A percentile compares a stretch with the other conserved stretches of the same genome.
Evolutionary conservation across 2,888 invertebrate genomes (phyloP).

Genomic region (Nysson spinosus): DNA sequence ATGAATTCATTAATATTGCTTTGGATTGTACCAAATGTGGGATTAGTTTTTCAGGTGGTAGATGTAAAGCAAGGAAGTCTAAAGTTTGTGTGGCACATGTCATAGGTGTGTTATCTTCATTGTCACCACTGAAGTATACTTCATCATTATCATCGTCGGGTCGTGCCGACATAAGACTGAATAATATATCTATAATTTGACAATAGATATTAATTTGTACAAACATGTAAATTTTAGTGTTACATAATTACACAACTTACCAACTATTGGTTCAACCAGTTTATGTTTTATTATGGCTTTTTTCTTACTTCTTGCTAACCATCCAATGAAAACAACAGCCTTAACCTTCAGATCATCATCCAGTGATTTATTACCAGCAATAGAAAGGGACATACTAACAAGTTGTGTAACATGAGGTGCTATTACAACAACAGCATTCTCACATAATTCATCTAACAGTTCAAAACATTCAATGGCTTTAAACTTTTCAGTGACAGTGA

Average conservation of each 20-base stretch:
- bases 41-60: slow-evolving; percentile 87
- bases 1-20: neutral
- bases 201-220: neutral
- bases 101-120: slow-evolving; percentile 82
- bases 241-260: slow-evolving; percentile 47
- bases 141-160: slow-evolving; percentile 82
- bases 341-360: slow-evolving; percentile 83
- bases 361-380: slow-evolving; percentile 80
- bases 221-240: neutral
- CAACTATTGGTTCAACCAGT: slow-evolving; percentile 81
- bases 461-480: slow-evolving; percentile 82
- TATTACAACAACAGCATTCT: slow-evolving; percentile 81
- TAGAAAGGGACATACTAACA: slow-evolving; percentile 83
- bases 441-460: slow-evolving; percentile 83
- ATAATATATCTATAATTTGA: slow-evolving; percentile 80
- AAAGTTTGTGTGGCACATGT: slow-evolving; percentile 86
- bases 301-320: slow-evolving; percentile 84
- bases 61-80: slow-evolving; percentile 85
- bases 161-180: slow-evolving; percentile 83
- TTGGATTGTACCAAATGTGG: slow-evolving; percentile 81
- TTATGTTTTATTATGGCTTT: slow-evolving; percentile 86
- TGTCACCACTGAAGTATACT: slow-evolving; percentile 82
- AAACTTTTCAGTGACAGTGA: slow-evolving; percentile 80
- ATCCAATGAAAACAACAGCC: slow-evolving; percentile 83
- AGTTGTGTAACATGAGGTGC: slow-evolving; percentile 82